Base-by-base conservation (phyloP, 2,113 vertebrate genomes). In the Picathartes gymnocephalus region DNA sequence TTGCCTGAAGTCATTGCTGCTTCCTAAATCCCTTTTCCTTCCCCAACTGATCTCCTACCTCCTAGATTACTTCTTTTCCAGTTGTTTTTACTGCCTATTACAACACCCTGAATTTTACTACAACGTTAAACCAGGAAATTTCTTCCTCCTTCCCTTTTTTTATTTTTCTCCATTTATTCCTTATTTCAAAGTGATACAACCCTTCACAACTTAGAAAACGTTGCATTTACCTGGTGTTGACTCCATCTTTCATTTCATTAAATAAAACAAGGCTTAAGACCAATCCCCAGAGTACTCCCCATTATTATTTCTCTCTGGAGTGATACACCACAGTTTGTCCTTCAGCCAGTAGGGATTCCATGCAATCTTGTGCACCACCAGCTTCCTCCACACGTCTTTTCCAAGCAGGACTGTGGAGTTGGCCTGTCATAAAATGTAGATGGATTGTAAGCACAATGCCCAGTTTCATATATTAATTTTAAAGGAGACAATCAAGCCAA, bases 401-500 rank as follows among this genome's bases (percentile, higher is more conserved):
- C 79, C 82, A 78, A 64, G 74, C 2, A 81, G 71, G 81, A 71
- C 44, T 89, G 44, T 47, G 45, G 69, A 82, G 70, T 39, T 10
- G 12, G 20, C n/a, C 44, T 44, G 33, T 72, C 73, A 23, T 27
- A 81, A 92, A 86, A 44, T 28, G 18, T 13, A 74, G 81, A 50
- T 21, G 19, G 40, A 77, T 83, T 83, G 25, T 23, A 83, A 85
- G 28, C 21, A 50, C 64, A 86, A 73, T 33, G 68, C 73, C 33
- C 60, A 48, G 44, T 86, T 93, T 33, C 14, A 25, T 37, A 48
- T 31, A 45, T 45, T 77, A 60, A 86, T 88, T 94, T 96, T 82
- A 92, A 92, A 86, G 56, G 76, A 93, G 70, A 39, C 39, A 86
- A 86, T 88, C 51, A 83, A 94, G 64, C 62, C 87, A 86, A 57